These are phyloP conservation scores for Heterotilapia buettikoferi DNA, from an alignment of 2,113 vertebrate species.

Conservation along the genomic window DNA sequence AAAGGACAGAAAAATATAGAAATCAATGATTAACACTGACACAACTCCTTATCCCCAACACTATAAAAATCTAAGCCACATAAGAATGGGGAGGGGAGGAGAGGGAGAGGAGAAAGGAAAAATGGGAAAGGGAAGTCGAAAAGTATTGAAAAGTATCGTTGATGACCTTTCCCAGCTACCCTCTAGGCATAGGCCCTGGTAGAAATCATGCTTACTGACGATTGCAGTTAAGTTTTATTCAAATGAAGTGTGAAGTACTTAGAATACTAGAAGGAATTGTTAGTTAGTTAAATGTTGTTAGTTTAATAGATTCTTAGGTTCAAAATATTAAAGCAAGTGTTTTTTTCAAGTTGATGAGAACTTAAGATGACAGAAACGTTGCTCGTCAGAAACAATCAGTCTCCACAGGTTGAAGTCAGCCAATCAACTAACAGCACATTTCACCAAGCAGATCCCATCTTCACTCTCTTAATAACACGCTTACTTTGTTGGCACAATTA, in stretches of 20 bases:
- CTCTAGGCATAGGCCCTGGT: no score
- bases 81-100: background rate
- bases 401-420: background rate
- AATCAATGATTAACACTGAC: background rate
- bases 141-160: no score
- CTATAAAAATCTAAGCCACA: background rate
- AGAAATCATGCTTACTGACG: background rate
- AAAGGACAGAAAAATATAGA: background rate
- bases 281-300: background rate
- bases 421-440: background rate
- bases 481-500: background rate
- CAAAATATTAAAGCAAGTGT: background rate
- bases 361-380: background rate
- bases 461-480: background rate
- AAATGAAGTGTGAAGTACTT: background rate
- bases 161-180: background rate
- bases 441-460: background rate
- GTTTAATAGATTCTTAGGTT: background rate
- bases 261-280: rapidly evolving
- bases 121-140: no score
- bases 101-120: no score
- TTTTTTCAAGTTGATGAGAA: background rate
- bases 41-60: rapidly evolving
- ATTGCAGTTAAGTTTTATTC: background rate
- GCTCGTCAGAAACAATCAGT: background rate